Base-by-base conservation (phyloP, 1,140 invertebrate species). In the Oedothorax gibbosus region DNA sequence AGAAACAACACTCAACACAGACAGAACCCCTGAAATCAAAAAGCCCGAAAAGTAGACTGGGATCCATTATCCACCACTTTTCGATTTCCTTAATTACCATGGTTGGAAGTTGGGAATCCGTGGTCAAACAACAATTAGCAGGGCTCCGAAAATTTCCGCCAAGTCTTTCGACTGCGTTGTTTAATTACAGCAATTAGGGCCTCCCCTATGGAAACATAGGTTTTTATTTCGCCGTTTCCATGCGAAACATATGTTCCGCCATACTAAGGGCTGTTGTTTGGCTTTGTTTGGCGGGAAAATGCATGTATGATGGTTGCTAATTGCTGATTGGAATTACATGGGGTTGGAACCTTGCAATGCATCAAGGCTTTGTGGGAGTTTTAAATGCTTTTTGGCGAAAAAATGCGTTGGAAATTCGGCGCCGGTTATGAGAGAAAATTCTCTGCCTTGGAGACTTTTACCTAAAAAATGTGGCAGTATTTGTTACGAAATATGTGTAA, bases 151-250 rank as follows among this genome's bases (percentile, higher is more conserved):
- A 65, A 64, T 82, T 73, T 82, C 60, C 68, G 68, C 35, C n/a
- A 57, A 82, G 64, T 69, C 69, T 73, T 82, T 57, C 80, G 68
- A 82, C 62, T 82, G 69, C 56, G 66, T 57, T 68, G 80, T 82
- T 82, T 82, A 82, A 82, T 82, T 82, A 82, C 80, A 73, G 80
- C 80, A 82, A 82, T 82, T 82, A 82, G 80, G 21, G n/a, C 15
- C n/a, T 9, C 14, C 73, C 53, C 10, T 49, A 35, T 9, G 10
- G 35, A 35, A 60, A 20, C 8, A 18, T 20, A 54, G 9, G 57
- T 82, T 82, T 82, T 82, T 82, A 82, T 82, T 82, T 82, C 51
- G 56, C 50, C 80, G 73, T 64, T 71, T 68, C 66, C 54, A 64
- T 82, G 68, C 68, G 68, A 60, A 73, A 82, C 80, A 82, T 57